A percentile compares a stretch with the other conserved stretches of the same genome.
Evolutionary conservation across 2,888 invertebrate species (phyloP).

Genomic region (Cephus pygmeus): DNA sequence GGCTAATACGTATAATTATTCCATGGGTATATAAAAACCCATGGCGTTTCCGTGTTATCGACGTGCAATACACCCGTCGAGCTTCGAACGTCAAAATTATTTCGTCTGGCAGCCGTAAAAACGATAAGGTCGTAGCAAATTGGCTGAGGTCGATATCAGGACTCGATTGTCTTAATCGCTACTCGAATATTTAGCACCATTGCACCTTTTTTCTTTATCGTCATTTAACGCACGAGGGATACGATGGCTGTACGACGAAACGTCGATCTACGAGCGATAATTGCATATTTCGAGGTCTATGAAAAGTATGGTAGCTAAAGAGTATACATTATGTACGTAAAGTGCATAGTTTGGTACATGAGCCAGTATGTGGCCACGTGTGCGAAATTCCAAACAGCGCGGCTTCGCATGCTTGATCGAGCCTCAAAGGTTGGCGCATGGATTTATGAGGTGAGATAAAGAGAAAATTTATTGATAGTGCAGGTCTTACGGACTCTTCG

Average conservation of each 20-base stretch:
- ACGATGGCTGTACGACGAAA: background rate
- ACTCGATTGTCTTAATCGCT: background rate
- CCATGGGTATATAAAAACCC: background rate
- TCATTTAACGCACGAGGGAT: background rate
- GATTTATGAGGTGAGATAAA: constrained; percentile 49
- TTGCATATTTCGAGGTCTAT: background rate
- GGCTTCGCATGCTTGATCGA: constrained; percentile 45
- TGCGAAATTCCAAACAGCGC: constrained; percentile 11
- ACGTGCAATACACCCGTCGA: background rate
- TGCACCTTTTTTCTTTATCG: background rate
- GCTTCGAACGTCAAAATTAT: background rate
- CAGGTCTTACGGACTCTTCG: constrained; percentile 14
- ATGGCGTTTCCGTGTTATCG: background rate
- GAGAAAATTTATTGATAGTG: constrained; percentile 45
- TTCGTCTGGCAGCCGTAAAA: background rate
- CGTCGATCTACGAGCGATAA: background rate
- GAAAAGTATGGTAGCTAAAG: background rate
- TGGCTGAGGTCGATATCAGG: background rate
- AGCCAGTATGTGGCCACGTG: constrained; percentile 4
- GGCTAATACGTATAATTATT: background rate
- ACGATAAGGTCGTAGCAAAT: background rate
- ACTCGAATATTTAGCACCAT: background rate
- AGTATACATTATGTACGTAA: background rate
- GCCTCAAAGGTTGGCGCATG: constrained; percentile 38
- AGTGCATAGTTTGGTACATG: background rate